Base-by-base conservation (phyloP, 2,797 vertebrate species). In the Xenentodon cancila region DNA sequence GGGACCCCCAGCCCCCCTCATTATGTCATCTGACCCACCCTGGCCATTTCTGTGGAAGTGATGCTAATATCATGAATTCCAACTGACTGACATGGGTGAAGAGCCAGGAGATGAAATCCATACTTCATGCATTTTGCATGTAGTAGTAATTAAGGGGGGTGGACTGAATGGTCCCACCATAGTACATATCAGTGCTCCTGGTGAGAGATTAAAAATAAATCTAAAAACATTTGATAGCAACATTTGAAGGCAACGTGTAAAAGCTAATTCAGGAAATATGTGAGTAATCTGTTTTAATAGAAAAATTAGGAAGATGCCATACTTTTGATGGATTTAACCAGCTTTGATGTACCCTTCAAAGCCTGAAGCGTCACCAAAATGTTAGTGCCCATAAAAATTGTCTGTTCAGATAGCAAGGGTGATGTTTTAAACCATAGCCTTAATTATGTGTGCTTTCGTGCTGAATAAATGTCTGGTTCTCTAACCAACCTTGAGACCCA, bases 61-160 rank as follows among this genome's bases (percentile, higher is more conserved):
- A 89, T 88, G 88, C 82, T 87, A 89, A 91, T 89, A 90, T 84
- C 79, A 79, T 79, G 76, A 86, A 83, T 80, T 80, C 68, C 65
- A 83, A 84, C 70, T 82, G 79, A 81, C 77, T 85, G 84, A 87
- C 87, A 86, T 73, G 86, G 80, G 62, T 82, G 80, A 88, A 70
- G 80, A 87, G 79, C 77, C 84, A 68, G 73, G 81, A 88, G 82
- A 90, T 91, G 84, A 91, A 91, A 91, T 92, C 90, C 82, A 92
- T 91, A 90, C 87, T 90, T 92, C 86, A 93, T 92, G 86, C 82
- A 90, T 91, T 91, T 92, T 90, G 75, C 86, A 92, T 92, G 81
- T 76, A 37, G 52, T 69, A 59, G 64, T 84, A 87, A 88, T 91
- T 82, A 81, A 77, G 46, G 20, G 46, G 17, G 19, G 50, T 58